Conservation (phyloP, 2,888 invertebrate genomes). For the Hedya salicella region DNA sequence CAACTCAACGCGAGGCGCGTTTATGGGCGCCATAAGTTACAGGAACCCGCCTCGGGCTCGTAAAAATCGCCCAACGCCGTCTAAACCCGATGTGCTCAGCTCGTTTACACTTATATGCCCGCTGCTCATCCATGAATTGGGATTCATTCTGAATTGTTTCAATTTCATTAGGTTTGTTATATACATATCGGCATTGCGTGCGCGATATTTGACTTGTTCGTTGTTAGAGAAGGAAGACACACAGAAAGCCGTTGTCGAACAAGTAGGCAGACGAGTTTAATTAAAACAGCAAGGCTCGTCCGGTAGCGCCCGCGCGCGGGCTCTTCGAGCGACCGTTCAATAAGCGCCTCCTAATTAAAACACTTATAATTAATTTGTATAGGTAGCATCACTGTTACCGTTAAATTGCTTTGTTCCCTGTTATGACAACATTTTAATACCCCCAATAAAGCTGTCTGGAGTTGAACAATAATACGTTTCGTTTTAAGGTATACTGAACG, state of each 20-base stretch:
- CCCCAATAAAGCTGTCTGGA: constrained; percentile 31
- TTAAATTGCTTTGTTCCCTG: constrained; percentile 57
- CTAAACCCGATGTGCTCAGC: constrained; percentile 53
- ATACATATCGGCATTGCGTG: constrained; percentile 30
- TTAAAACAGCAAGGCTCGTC: constrained; percentile 67
- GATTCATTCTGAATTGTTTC: constrained; percentile 24
- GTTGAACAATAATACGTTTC: constrained; percentile 20
- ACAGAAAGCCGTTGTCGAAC: constrained; percentile 49
- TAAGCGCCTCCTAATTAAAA: constrained; percentile 75
- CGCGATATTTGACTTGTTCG: constrained; percentile 39
- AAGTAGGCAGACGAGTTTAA: constrained; percentile 65
- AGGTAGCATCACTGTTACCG: constrained; percentile 63
- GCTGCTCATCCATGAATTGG: constrained; percentile 32
- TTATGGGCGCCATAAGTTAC: constrained; percentile 79
- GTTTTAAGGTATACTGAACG: not conserved
- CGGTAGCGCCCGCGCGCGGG: constrained; percentile 51
- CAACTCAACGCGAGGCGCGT: constrained; percentile 71
- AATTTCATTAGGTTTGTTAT: constrained; percentile 30
- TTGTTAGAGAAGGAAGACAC: constrained; percentile 40
- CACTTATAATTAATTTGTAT: constrained; percentile 73
- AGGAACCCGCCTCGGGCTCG: constrained; percentile 69
- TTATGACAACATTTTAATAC: constrained; percentile 52
- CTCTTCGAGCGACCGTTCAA: constrained; percentile 58
- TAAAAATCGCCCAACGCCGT: constrained; percentile 74
- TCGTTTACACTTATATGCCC: constrained; percentile 52